Evolutionary conservation across 2,888 invertebrate species (phyloP).

Genomic region (Diplolepis rosae): DNA sequence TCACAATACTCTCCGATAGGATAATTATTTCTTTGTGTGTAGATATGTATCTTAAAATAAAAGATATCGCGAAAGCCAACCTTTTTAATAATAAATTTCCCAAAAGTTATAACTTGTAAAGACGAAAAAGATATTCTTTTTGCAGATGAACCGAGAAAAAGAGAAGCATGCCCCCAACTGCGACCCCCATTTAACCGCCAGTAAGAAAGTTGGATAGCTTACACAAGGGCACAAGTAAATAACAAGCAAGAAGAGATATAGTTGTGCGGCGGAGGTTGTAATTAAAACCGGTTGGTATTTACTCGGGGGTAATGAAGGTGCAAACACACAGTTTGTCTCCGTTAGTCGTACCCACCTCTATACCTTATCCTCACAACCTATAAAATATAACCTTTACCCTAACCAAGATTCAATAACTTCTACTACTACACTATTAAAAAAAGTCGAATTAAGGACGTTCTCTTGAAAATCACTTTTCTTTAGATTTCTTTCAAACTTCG

Average conservation of each 20-base stretch:
- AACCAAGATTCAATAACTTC: not conserved
- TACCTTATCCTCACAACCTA: not conserved
- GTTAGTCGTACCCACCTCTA: conserved; percentile 59
- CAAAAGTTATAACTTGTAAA: no score
- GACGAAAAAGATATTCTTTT: conserved; percentile 2
- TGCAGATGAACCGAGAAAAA: not conserved
- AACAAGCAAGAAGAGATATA: conserved; percentile 68
- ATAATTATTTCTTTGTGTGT: no score
- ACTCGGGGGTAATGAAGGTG: conserved; percentile 71
- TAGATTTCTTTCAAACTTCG: no score
- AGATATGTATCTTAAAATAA: no score
- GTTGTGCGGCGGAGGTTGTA: conserved; percentile 63
- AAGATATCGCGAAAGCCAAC: no score
- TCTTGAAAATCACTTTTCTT: no score
- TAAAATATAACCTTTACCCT: not conserved
- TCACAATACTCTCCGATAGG: no score
- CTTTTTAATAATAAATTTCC: no score
- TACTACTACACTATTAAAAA: not conserved
- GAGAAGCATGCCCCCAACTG: conserved; percentile 49
- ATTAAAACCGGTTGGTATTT: conserved; percentile 72
- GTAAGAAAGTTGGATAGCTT: conserved; percentile 65
- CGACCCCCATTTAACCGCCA: conserved; percentile 60
- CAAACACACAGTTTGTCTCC: conserved; percentile 71
- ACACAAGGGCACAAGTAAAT: conserved; percentile 64
- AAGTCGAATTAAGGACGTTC: not conserved